A percentile compares a stretch with the other conserved stretches of the same genome.
Evolutionary conservation across 2,888 invertebrate genomes (phyloP).

Genomic region (Athrips mouffetella): DNA sequence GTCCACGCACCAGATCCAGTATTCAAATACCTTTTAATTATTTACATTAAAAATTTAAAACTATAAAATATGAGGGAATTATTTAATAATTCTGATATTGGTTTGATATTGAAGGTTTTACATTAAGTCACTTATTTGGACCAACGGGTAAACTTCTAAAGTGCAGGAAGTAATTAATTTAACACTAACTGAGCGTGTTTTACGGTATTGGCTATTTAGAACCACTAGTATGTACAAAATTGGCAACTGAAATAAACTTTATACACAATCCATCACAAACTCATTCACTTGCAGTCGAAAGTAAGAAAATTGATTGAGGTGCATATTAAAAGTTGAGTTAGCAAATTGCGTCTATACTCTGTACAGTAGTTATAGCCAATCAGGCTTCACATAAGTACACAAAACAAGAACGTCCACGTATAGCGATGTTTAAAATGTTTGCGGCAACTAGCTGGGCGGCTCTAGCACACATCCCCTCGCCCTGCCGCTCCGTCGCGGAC

Average conservation of each 20-base stretch:
- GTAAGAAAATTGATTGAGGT: slow-evolving; percentile 19
- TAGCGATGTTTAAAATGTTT: slow-evolving; percentile 41
- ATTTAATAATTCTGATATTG: slow-evolving; percentile 24
- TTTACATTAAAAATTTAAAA: slow-evolving; percentile 24
- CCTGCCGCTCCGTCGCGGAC: slow-evolving; percentile 69
- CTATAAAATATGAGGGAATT: slow-evolving; percentile 32
- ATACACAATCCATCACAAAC: slow-evolving; percentile 46
- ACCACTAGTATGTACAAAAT: slow-evolving; percentile 35
- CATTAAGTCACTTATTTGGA: slow-evolving; percentile 67
- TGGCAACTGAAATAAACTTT: slow-evolving; percentile 53
- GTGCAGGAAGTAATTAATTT: slow-evolving; percentile 26
- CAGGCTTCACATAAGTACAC: slow-evolving; percentile 18
- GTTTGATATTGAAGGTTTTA: slow-evolving; percentile 52
- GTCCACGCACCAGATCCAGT: slow-evolving; percentile 44
- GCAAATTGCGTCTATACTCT: slow-evolving; percentile 27
- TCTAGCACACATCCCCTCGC: slow-evolving; percentile 48
- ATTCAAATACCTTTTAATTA: slow-evolving; percentile 22
- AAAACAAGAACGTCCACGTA: slow-evolving; percentile 42
- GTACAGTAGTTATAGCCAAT: slow-evolving; percentile 16
- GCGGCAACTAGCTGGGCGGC: slow-evolving; percentile 35
- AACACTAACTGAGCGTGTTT: slow-evolving; percentile 27
- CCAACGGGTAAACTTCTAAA: slow-evolving; percentile 44
- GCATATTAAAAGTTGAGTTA: slow-evolving; percentile 14
- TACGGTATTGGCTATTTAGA: slow-evolving; percentile 30
- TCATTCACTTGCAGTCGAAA: slow-evolving; percentile 42